phyloP scores from a whole-genome alignment of 2,888 invertebrate species.

The Eustalomyia histrio region DNA sequence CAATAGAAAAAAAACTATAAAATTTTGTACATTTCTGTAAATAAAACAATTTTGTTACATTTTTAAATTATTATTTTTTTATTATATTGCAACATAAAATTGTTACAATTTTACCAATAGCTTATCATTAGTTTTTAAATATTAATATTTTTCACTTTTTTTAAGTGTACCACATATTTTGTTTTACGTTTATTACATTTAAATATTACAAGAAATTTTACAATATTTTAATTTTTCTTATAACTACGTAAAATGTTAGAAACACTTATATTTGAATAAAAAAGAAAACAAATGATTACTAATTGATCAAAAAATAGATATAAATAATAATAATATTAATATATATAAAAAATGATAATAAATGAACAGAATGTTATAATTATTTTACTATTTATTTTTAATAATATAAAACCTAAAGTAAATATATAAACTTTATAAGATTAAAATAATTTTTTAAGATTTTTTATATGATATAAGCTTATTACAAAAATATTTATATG shows the following conservation, averaged over 20 bases:
- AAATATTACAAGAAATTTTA: slow-evolving; percentile 55
- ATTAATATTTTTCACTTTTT: slow-evolving; percentile 38
- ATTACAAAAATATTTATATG: not conserved
- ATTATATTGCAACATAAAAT: slow-evolving; percentile 65
- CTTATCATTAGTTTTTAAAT: slow-evolving; percentile 36
- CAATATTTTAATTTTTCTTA: slow-evolving; percentile 20
- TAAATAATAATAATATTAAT: slow-evolving; percentile 13
- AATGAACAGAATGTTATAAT: slow-evolving; percentile 25
- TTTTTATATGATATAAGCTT: not conserved
- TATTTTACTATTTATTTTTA: slow-evolving; percentile 2
- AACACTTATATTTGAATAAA: slow-evolving; percentile 9
- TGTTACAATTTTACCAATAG: slow-evolving; percentile 59
- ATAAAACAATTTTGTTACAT: slow-evolving; percentile 14
- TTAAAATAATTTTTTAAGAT: not conserved
- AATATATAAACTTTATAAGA: not conserved
- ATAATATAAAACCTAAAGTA: not conserved
- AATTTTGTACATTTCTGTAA: too few species aligned
- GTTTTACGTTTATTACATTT: slow-evolving; percentile 49
- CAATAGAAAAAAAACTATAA: too few species aligned
- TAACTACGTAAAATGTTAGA: slow-evolving; percentile 30
- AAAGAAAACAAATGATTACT: slow-evolving; percentile 24
- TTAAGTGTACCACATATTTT: slow-evolving; percentile 46
- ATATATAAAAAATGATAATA: slow-evolving; percentile 22
- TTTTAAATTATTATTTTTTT: slow-evolving; percentile 45
- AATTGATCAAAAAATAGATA: slow-evolving; percentile 24